Conservation (phyloP, 2,797 vertebrate species). For the Tarsius wallacei region DNA sequence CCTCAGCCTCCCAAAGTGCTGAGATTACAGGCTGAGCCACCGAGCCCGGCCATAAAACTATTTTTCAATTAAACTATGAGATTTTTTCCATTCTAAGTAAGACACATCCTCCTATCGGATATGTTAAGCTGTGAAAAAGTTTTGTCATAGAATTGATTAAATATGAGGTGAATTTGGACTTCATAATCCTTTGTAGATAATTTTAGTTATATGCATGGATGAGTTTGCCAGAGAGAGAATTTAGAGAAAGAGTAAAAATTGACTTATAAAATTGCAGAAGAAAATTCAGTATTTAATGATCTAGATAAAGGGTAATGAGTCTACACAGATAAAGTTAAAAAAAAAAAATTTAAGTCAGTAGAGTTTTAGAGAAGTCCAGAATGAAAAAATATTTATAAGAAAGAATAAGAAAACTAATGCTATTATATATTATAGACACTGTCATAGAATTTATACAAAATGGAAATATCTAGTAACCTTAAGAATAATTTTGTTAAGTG, state of each 20-base stretch:
- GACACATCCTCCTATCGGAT: neutral
- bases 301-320: neutral
- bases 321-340: neutral
- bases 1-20: too few species aligned
- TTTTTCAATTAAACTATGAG: neutral
- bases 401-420: neutral
- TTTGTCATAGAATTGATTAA: neutral
- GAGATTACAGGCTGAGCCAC: too few species aligned
- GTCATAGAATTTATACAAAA: neutral
- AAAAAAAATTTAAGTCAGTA: neutral
- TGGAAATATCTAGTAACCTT: neutral
- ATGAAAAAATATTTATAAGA: neutral
- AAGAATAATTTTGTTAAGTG: neutral
- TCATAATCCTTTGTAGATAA: neutral
- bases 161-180: neutral
- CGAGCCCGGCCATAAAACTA: too few species aligned
- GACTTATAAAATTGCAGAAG: neutral
- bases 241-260: neutral
- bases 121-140: neutral
- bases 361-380: neutral
- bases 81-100: neutral
- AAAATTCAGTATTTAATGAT: conserved; percentile 2
- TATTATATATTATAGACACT: neutral
- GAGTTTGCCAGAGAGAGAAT: neutral
- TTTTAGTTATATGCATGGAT: neutral